Percentiles rank a stretch among this genome's conserved stretches.
Conservation (phyloP, 2,888 invertebrate genomes). For the Chaitophorus viminalis region DNA sequence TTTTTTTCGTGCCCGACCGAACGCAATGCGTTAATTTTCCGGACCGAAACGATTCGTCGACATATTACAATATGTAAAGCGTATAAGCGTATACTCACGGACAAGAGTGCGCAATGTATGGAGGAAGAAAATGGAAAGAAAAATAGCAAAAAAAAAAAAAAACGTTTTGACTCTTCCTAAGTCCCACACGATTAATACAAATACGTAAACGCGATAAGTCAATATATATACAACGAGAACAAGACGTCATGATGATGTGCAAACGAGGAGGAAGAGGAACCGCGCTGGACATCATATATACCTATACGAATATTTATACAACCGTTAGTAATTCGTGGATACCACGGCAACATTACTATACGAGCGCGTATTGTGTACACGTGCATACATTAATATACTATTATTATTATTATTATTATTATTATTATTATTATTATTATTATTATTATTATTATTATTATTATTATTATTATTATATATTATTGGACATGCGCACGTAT, state of each 20-base stretch:
- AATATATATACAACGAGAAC: background rate
- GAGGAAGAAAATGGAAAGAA: background rate
- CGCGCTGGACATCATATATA: background rate
- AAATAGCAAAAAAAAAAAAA: background rate
- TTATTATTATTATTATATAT: background rate
- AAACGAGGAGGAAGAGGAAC: background rate
- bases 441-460: background rate
- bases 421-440: background rate
- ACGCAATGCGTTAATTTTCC: slow-evolving; percentile 21
- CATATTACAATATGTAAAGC: background rate
- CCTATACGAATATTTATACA: background rate
- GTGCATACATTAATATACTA: background rate
- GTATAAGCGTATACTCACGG: background rate
- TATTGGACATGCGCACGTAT: slow-evolving; percentile 50
- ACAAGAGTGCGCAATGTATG: background rate
- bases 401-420: too few relatives aligned
- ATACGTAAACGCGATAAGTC: background rate
- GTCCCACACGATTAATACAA: background rate
- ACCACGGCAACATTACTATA: background rate
- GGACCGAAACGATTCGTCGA: slow-evolving; percentile 36
- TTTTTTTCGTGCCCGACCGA: slow-evolving; percentile 39
- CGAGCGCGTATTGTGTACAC: background rate
- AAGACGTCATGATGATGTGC: background rate
- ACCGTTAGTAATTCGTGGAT: slow-evolving; percentile 7
- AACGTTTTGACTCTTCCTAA: background rate